A percentile compares a stretch with the other conserved stretches of the same genome.
These are phyloP conservation scores for Heterotilapia buettikoferi DNA, from an alignment of 2,113 vertebrate species.

Conservation along the genomic window DNA sequence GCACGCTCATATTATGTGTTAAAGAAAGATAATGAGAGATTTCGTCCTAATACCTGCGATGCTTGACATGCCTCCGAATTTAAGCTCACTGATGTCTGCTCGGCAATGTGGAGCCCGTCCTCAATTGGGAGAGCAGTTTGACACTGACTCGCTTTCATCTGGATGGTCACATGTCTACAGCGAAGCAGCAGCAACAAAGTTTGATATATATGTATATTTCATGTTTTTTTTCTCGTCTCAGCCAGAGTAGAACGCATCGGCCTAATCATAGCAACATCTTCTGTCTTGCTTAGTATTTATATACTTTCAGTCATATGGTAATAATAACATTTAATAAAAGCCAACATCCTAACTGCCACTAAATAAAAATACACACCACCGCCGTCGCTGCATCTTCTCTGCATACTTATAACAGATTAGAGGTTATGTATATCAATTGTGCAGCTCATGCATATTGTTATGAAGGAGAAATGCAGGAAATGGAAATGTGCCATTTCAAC, in stretches of 20 bases:
- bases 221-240: conserved; percentile 1
- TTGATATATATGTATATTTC: conserved; percentile 38
- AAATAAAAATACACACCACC: conserved; percentile 38
- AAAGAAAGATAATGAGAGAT: conserved; percentile 69
- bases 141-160: conserved; percentile 67
- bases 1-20: conserved; percentile 55
- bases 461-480: conserved; percentile 50
- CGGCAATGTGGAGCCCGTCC: conserved; percentile 57
- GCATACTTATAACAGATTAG: conserved; percentile 62
- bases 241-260: conserved; percentile 30
- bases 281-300: conserved; percentile 41
- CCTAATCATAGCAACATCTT: conserved; percentile 49
- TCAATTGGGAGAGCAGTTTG: conserved; percentile 66
- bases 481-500: conserved; percentile 67
- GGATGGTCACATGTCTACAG: conserved; percentile 67
- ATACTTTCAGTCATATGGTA: conserved; percentile 51
- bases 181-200: conserved; percentile 61
- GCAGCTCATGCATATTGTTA: conserved; percentile 60
- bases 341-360: conserved; percentile 57
- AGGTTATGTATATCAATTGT: conserved; percentile 57
- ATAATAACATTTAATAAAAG: conserved; percentile 73
- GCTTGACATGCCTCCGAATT: conserved; percentile 66
- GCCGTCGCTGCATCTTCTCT: conserved; percentile 41
- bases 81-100: conserved; percentile 62
- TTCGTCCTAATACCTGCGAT: conserved; percentile 56